Percentiles rank a stretch among this genome's conserved stretches.
Evolutionary conservation across 2,113 vertebrate genomes (phyloP).

Genomic region (Oriolus oriolus): DNA sequence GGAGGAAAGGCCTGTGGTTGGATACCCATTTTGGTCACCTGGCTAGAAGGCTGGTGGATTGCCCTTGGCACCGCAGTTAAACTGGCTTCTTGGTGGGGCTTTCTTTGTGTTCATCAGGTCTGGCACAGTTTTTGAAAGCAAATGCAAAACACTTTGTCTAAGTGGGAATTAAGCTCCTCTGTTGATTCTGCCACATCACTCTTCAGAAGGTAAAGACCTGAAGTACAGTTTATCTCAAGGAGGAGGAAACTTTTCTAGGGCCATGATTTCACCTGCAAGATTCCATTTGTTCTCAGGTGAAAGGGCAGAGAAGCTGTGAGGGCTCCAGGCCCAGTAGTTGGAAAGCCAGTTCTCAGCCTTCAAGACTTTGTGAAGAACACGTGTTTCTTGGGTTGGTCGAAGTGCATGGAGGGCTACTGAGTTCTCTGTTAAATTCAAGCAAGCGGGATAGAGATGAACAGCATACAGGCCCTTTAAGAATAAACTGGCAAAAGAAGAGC

Average conservation of each 20-base stretch:
- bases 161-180: background rate
- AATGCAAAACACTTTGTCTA: background rate
- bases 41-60: background rate
- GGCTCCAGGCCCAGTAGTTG: background rate
- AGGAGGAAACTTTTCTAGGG: background rate
- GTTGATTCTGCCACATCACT: background rate
- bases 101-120: background rate
- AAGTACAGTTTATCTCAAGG: background rate
- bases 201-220: background rate
- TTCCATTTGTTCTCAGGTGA: background rate
- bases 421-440: background rate
- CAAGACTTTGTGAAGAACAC: background rate
- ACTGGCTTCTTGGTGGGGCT: background rate
- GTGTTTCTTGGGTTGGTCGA: fast-evolving
- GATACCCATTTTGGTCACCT: background rate
- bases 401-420: fast-evolving
- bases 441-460: background rate
- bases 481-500: conserved; percentile 53
- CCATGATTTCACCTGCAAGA: background rate
- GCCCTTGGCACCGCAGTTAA: background rate
- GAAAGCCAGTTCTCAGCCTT: background rate
- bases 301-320: background rate
- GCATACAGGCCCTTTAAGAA: conserved; percentile 65
- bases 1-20: background rate
- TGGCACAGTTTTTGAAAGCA: background rate